Percentiles rank a stretch among this genome's conserved stretches.
Evolutionary conservation across 35 echinoderm and acorn worm genomes (phyloP).

Genomic region (Eucidaris tribuloides): DNA sequence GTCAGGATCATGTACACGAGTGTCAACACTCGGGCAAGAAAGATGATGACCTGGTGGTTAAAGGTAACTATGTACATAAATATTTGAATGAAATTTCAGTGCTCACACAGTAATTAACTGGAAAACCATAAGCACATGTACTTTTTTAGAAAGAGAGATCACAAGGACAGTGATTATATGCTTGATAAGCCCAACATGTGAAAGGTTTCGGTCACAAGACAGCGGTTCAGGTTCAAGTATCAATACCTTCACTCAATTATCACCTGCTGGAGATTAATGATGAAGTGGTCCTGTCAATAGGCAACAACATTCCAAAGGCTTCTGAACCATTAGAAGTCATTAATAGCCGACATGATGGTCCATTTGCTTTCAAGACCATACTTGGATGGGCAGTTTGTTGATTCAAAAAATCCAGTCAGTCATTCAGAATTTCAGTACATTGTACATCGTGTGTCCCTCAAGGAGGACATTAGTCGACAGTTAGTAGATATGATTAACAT

Average conservation of each 20-base stretch:
- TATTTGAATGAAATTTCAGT: too few relatives aligned
- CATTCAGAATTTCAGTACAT: neutral
- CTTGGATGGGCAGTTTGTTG: conserved; percentile 52
- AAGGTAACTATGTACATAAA: too few relatives aligned
- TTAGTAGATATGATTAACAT: neutral
- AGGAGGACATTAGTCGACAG: neutral
- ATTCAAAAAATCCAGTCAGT: neutral
- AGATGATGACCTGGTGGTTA: too few relatives aligned
- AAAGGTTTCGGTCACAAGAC: too few relatives aligned
- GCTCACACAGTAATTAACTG: too few relatives aligned
- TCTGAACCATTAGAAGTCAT: conserved; percentile 54
- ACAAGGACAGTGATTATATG: too few relatives aligned
- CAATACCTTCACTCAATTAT: conserved; percentile 26
- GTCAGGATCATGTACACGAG: too few relatives aligned
- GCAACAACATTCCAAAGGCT: conserved; percentile 51
- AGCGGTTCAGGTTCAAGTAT: too few relatives aligned
- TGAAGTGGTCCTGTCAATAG: conserved; percentile 61
- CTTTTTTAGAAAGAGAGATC: too few relatives aligned
- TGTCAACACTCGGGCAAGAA: too few relatives aligned
- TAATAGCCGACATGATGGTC: conserved; percentile 29
- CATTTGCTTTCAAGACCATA: conserved; percentile 21
- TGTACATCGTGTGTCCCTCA: neutral
- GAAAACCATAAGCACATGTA: too few relatives aligned
- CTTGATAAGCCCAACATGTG: too few relatives aligned
- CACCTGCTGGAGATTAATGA: conserved; percentile 25